Evolutionary conservation across 2,113 vertebrate genomes (phyloP), one percentile per base, ranked within the genome.

Genomic region (Limnothrissa miodon): DNA sequence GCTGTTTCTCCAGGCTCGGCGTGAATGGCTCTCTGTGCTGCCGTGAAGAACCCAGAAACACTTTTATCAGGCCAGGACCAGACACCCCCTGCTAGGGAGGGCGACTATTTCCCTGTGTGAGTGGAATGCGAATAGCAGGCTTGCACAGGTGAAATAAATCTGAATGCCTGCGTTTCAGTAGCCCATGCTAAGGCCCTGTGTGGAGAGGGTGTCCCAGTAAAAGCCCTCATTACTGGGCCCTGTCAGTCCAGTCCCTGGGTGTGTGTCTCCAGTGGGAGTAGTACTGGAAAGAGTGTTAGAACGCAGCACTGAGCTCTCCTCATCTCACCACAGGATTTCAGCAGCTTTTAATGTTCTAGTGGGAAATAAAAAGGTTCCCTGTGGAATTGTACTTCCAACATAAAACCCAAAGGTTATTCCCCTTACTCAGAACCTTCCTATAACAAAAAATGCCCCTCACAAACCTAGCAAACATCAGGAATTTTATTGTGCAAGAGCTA

Each of bases 31-130:
- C 66, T 74, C 66, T 39, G 66, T 74, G 66, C 66, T 33, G 62
- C 9, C 8, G 10, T 70, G 62, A 70, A 33, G 11, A 29, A 29
- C 62, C 56, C 33, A 74, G 15, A 15, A 33, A 11, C 36, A 36
- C 36, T 74, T 74, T 74, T 39, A 74, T 74, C 66, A 36, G 66
- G 29, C 66, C 29, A 74, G 29, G 0, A 15, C 83, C 84, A 88
- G 87, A 87, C 82, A 79, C 81, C 87, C 87, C 85, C 85, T 42
- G 78, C 87, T 78, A 85, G 29, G 46, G 2, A 85, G 83, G 79
- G 66, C 66, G 66, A 33, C 83, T 83, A 83, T 86, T 88, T 87
- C 86, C 86, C 87, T 83, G 59, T 78, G 25, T 79, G 11, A 45
- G 83, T 83, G 81, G 82, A 84, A 39, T 83, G 85, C 25, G 81